A percentile compares a stretch with the other conserved stretches of the same genome.
Evolutionary conservation across 2,888 invertebrate species (phyloP).

Genomic region (Adineta ricciae): DNA sequence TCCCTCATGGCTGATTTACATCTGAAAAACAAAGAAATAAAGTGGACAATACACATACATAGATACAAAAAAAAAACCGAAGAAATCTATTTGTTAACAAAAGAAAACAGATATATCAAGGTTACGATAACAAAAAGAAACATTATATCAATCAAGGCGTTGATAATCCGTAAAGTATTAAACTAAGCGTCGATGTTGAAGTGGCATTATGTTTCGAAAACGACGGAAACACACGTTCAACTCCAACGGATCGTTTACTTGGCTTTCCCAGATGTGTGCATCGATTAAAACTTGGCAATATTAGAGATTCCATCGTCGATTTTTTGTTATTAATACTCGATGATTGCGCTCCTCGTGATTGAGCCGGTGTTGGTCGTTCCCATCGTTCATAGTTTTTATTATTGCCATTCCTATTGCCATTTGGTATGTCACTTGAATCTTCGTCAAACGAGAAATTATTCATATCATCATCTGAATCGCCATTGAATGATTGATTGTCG

Average conservation of each 20-base stretch:
- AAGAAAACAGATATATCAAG: background rate
- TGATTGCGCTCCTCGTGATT: background rate
- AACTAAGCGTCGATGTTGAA: background rate
- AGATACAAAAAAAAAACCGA: background rate
- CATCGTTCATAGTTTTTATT: background rate
- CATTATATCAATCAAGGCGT: background rate
- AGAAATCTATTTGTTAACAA: background rate
- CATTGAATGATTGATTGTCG: background rate
- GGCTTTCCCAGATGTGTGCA: constrained; percentile 5
- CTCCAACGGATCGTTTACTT: background rate
- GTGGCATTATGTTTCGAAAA: background rate
- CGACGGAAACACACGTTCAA: background rate
- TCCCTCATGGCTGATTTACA: background rate
- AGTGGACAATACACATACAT: background rate
- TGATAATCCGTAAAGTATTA: background rate
- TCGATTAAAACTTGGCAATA: constrained; percentile 19
- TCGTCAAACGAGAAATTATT: constrained; percentile 9
- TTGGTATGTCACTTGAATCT: background rate
- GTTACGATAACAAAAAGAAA: background rate
- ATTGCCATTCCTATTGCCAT: constrained; percentile 1
- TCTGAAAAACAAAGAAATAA: constrained; percentile 1
- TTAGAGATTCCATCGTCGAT: background rate
- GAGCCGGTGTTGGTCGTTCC: background rate
- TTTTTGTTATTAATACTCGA: background rate
- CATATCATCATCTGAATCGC: background rate